Base-by-base conservation (phyloP, 2,888 invertebrate species). In the Germaria angustata region DNA sequence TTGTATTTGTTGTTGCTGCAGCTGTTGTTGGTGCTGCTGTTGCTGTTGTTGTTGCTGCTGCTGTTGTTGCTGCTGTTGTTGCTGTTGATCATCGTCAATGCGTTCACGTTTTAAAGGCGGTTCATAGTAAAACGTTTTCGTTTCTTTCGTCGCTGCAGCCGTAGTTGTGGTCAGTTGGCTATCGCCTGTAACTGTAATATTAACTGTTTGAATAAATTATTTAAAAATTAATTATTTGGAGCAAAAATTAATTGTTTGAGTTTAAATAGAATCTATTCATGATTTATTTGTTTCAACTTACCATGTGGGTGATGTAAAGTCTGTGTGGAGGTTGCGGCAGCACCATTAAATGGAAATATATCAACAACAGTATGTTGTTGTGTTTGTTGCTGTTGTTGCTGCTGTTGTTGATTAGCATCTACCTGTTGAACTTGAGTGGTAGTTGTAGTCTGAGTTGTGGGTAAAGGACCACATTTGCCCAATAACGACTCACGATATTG, bases 241-340 rank as follows among this genome's bases (percentile, higher is more conserved):
- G 24, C 7, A 20, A 36, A 22, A 28, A 28, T 6, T 28, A 28
- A 28, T 28, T 24, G 9, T 4, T 22, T 3, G 22, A 7, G 3
- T 41, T 24, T 22, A 61, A 41, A 61, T 9, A 24, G 24, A 24
- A n/a, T n/a, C n/a, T n/a, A n/a, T n/a, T n/a, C n/a, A n/a, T n/a
- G n/a, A n/a, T n/a, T n/a, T n/a, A n/a, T n/a, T n/a, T n/a, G n/a
- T 15, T 39, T 9, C n/a, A 66, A 61, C 87, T 84, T 80, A 89
- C 89, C 89, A 68, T 89, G 89, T 79, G 90, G 90, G 88, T 89
- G 90, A 41, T 90, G 87, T 41, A 89, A 68, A 44, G 89, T 88
- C 84, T 90, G 90, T 13, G 88, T 88, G 9, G 89, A 88, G 59
- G 90, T 87, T 5, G 90, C 87, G 13, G 88, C 88, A 24, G 84